phyloP scores from a whole-genome alignment of 2,888 invertebrate genomes.

The Drosophila sordidapex region DNA sequence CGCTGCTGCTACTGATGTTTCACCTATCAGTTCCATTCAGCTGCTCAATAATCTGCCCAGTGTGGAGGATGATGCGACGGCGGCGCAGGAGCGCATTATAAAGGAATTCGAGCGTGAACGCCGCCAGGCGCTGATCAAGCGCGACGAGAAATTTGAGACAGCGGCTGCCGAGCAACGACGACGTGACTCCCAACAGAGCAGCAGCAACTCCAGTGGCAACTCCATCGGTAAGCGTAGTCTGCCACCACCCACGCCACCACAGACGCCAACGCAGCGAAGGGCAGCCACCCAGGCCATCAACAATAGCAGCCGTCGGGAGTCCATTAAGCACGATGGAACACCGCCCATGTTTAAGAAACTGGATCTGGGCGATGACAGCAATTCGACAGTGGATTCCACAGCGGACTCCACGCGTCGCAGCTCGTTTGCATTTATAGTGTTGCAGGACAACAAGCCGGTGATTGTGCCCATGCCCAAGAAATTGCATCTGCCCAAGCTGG shows the following conservation, averaged over 20 bases:
- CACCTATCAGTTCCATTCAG: conserved; percentile 67
- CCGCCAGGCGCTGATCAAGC: conserved; percentile 79
- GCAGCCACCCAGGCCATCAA: conserved; percentile 66
- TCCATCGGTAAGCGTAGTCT: conserved; percentile 67
- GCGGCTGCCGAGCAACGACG: conserved; percentile 61
- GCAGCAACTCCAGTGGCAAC: conserved; percentile 63
- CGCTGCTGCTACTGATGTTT: conserved; percentile 40
- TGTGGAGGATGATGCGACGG: conserved; percentile 50
- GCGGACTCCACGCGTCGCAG: conserved; percentile 73
- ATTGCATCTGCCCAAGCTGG: conserved; percentile 70
- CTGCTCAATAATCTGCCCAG: conserved; percentile 70
- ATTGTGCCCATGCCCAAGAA: conserved; percentile 81
- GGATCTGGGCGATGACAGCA: conserved; percentile 63
- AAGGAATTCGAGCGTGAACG: conserved; percentile 83
- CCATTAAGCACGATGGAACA: conserved; percentile 60
- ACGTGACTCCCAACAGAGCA: conserved; percentile 57
- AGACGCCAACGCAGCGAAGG: conserved; percentile 25
- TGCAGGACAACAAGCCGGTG: conserved; percentile 76
- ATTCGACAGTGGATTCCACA: conserved; percentile 61
- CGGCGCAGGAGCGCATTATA: conserved; percentile 72
- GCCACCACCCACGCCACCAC: conserved; percentile 58
- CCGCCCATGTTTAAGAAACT: conserved; percentile 80
- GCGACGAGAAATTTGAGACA: conserved; percentile 80
- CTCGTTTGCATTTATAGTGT: conserved; percentile 82
- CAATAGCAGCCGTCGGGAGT: conserved; percentile 46